Evolutionary conservation across 2,888 invertebrate species (phyloP).

Genomic region (Lycocerus yunnanus): DNA sequence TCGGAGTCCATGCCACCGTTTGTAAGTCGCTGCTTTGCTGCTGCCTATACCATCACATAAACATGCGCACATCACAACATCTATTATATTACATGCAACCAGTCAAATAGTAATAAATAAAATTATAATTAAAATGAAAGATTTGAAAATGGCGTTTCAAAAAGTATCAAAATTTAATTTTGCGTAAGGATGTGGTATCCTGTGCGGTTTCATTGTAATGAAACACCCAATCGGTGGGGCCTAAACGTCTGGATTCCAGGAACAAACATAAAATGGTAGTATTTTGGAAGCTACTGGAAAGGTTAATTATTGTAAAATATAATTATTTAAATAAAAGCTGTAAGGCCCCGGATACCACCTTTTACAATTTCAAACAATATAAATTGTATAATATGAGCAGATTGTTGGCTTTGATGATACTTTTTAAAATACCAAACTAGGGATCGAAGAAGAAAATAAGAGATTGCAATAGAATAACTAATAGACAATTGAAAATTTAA

Average conservation of each 20-base stretch:
- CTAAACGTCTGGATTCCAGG: no score
- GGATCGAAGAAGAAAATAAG: neutral
- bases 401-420: no score
- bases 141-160: neutral
- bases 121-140: neutral
- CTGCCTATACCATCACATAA: slow-evolving; percentile 56
- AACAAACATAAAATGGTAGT: no score
- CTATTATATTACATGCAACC: slow-evolving; percentile 36
- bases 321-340: no score
- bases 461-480: neutral
- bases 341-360: neutral
- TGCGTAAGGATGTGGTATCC: neutral
- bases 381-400: neutral
- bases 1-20: slow-evolving; percentile 58
- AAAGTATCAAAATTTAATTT: neutral
- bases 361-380: neutral
- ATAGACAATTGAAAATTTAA: neutral
- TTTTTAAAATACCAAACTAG: neutral
- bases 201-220: no score
- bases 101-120: slow-evolving; percentile 13
- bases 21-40: slow-evolving; percentile 57
- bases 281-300: no score
- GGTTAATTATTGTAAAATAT: no score
- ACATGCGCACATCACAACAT: slow-evolving; percentile 53
- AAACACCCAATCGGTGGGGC: no score